Conservation (phyloP, 2,797 vertebrate genomes). For the Rhinoraja longicauda region DNA sequence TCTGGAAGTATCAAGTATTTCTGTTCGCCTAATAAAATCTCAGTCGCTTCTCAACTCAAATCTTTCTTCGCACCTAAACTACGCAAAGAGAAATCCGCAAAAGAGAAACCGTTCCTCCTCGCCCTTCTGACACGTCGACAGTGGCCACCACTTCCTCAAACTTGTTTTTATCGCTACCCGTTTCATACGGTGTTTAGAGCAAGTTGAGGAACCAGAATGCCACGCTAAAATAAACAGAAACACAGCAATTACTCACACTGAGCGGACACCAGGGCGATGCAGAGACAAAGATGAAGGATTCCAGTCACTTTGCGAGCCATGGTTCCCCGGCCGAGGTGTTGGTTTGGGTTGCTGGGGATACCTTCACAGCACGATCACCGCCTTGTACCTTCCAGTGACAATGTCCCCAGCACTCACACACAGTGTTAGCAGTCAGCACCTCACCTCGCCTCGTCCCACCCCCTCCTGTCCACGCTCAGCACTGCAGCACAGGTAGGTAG, state of each 20-base stretch:
- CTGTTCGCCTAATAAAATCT: too few species aligned
- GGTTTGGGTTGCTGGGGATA: neutral
- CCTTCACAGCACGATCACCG: neutral
- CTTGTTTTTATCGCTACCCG: neutral
- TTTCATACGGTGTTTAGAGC: neutral
- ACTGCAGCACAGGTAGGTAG: neutral
- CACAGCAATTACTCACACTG: neutral
- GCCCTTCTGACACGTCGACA: constrained; percentile 8
- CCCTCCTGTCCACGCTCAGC: neutral
- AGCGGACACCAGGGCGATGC: neutral
- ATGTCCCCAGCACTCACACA: neutral
- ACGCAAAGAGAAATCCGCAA: neutral
- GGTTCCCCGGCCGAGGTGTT: neutral
- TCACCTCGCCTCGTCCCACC: neutral
- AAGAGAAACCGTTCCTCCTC: neutral
- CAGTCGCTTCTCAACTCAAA: neutral
- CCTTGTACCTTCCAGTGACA: neutral
- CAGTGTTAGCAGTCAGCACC: neutral
- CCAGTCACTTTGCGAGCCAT: neutral
- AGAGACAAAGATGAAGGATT: neutral
- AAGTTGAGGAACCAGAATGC: neutral
- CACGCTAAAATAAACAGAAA: neutral
- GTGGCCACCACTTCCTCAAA: neutral
- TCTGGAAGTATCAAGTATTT: too few species aligned
- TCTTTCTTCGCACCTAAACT: neutral